Base-by-base conservation (phyloP, 2,888 invertebrate species). In the Athripsodes cinereus region DNA sequence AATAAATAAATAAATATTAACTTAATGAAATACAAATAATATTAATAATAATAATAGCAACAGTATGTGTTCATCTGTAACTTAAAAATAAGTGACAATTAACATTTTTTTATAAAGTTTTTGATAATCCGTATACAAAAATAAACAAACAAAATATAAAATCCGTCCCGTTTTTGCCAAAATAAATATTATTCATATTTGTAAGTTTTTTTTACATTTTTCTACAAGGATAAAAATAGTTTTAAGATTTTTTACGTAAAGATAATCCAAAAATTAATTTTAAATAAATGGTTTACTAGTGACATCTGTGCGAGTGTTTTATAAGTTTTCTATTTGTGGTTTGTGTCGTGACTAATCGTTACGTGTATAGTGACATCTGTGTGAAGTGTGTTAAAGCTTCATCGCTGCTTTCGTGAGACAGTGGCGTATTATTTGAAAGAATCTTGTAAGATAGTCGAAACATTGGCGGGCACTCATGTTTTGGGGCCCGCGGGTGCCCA, bases 401-500 rank as follows among this genome's bases (percentile, higher is more conserved):
- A 35, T 18, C n/a, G 44, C 52, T 26, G 35, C 22, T 46, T 51
- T 51, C 21, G 50, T 22, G 34, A 26, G 11, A 21, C 6, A 16
- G 55, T 48, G 52, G 56, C 51, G 31, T 40, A 13, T 8, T 6
- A 47, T 49, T 26, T 35, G 31, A 21, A 40, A n/a, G 20, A 64
- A 57, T 64, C 65, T 64, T 67, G 67, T 73, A 70, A 71, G 75
- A 13, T 56, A 26, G n/a, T 20, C 71, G 73, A 70, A 75, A 81
- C 74, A 72, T 81, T 82, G 82, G 82, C 82, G 82, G 82, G 81
- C 76, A 74, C 82, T 72, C 79, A 81, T 78, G 81, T 81, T 75
- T 78, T 80, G 66, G 72, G 73, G 78, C 74, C 78, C 74, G 81
- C 76, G 72, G 79, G 79, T 78, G 80, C 82, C 75, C 77, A 85